A percentile compares a stretch with the other conserved stretches of the same genome.
phyloP scores from a whole-genome alignment of 92 coral and sea anemone species.

The Ricordea florida region DNA sequence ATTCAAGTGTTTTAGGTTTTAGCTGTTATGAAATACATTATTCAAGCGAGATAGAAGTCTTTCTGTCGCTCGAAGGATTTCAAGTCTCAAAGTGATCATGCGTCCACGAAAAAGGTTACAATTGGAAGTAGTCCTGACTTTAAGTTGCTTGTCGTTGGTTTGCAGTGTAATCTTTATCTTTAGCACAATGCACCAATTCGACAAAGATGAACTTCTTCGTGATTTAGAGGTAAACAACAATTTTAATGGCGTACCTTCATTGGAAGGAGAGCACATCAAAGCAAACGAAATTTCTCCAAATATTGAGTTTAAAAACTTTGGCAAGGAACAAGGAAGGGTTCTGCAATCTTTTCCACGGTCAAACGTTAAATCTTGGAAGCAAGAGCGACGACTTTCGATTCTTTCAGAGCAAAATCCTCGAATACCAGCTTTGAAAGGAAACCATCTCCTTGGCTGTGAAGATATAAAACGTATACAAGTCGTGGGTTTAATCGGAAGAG shows the following conservation, averaged over 20 bases:
- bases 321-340: constrained; percentile 13
- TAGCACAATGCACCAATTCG: constrained; percentile 34
- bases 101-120: constrained; percentile 15
- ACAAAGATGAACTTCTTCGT: background rate
- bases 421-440: too few species aligned
- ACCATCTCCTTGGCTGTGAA: constrained; percentile 49
- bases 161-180: constrained; percentile 44
- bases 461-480: constrained; percentile 67
- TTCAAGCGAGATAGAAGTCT: background rate
- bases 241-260: constrained; percentile 12
- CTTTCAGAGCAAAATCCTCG: too few species aligned
- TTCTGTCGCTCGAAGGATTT: background rate
- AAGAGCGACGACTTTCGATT: background rate
- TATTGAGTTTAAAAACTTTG: background rate
- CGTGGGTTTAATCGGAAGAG: constrained; percentile 71
- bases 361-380: background rate
- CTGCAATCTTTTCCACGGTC: constrained; percentile 5
- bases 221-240: constrained; percentile 4
- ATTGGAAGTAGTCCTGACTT: constrained; percentile 26
- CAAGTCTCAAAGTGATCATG: background rate
- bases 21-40: constrained; percentile 1
- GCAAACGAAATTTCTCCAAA: background rate
- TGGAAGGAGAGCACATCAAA: background rate
- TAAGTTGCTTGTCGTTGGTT: constrained; percentile 30
- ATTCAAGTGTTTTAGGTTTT: constrained; percentile 23